phyloP scores from a whole-genome alignment of 2,888 invertebrate genomes.

The Microctonus hyperodae region DNA sequence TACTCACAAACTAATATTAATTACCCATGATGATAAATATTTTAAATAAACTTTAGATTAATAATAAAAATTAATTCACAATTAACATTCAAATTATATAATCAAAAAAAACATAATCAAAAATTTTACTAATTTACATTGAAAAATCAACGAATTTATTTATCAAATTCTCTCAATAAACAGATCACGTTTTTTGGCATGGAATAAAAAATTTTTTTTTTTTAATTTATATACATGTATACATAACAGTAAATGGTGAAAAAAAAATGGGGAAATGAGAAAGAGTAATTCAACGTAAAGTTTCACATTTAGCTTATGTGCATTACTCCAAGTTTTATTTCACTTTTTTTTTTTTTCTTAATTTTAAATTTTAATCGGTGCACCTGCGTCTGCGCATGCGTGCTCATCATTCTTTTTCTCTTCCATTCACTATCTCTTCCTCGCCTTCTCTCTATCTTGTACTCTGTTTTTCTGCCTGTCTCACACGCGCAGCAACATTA shows the following conservation, averaged over 20 bases:
- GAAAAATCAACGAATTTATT: no score
- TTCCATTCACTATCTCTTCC: background rate
- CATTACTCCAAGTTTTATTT: background rate
- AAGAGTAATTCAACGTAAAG: background rate
- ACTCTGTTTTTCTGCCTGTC: background rate
- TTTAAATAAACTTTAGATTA: no score
- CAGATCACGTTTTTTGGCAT: no score
- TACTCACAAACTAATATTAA: no score
- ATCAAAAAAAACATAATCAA: no score
- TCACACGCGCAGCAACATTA: background rate
- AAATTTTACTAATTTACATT: no score
- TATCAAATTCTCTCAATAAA: no score
- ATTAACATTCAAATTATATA: no score
- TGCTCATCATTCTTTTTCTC: background rate
- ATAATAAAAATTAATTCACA: no score
- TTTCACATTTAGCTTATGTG: background rate
- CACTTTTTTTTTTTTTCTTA: background rate
- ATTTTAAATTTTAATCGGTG: constrained; percentile 16
- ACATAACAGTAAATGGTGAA: background rate
- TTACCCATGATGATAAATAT: no score
- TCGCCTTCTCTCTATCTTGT: background rate
- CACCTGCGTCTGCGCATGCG: constrained; percentile 26
- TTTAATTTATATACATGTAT: no score
- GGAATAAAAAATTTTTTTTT: no score
- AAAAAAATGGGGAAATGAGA: background rate